Evolutionary conservation across 2,888 invertebrate genomes (phyloP), one percentile per base, ranked within the genome.

Genomic region (Blastobasis adustella): DNA sequence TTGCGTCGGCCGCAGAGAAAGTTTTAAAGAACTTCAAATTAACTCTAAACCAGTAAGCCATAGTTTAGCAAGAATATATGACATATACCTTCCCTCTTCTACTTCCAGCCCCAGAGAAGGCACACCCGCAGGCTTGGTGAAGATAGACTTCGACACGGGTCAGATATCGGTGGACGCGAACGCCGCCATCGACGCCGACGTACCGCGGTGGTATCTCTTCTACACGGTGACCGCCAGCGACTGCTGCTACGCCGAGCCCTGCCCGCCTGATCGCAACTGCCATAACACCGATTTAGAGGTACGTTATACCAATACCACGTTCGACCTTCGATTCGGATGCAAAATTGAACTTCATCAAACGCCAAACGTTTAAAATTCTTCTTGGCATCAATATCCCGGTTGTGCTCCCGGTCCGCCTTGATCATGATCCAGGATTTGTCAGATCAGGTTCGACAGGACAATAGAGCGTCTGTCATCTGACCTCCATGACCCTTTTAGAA

Each of bases 221-320:
- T 92, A 91, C 71, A 86, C 76, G 0, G 82, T 92, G 6, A 77
- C 73, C 1, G 90, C 92, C 42, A 88, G 80, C 40, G 92, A 92
- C 67, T 63, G 71, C 45, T 85, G 85, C 64, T 71, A 63, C n/a
- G 67, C 66, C 2, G 71, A 67, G 0, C 66, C 73, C 38, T 81
- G 84, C 52, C 84, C 84, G 0, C 71, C 74, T 0, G 88, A 88
- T 44, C 55, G 57, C 0, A 69, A 53, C 0, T 78, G 55, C 53
- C 79, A 70, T 60, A 60, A 78, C 1, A 85, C 83, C 1, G 62
- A 63, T 23, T 23, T 23, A 23, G 23, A 23, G 23, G 23, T 23
- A 23, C 23, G 23, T 23, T 23, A 23, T 23, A 23, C 23, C 23
- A 23, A 23, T 23, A 23, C 23, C 23, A 23, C 23, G 23, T 23